Conservation (phyloP, 2,113 vertebrate genomes). For the Mohoua ochrocephala region DNA sequence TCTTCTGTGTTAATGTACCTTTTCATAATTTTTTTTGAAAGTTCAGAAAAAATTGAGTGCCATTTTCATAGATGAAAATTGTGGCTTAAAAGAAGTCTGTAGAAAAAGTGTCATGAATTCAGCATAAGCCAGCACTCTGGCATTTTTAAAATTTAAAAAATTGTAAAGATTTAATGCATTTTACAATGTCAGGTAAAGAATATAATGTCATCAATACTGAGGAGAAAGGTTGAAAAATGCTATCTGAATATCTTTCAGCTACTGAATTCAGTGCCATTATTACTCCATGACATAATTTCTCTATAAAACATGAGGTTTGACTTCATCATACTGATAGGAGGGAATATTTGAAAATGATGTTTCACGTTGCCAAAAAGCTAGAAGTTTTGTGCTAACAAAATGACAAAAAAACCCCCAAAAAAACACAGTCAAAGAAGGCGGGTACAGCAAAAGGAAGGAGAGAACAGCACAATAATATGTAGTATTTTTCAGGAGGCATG, state of each 20-base stretch:
- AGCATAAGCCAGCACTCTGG: neutral
- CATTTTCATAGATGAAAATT: neutral
- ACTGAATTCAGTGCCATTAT: neutral
- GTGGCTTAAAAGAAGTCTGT: neutral
- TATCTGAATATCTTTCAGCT: neutral
- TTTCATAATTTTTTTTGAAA: neutral
- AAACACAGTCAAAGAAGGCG: neutral
- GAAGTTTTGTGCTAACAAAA: neutral
- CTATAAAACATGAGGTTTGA: neutral
- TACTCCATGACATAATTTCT: neutral
- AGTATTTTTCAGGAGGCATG: neutral
- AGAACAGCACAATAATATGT: neutral
- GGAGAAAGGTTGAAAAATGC: neutral
- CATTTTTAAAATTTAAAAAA: neutral
- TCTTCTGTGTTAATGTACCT: neutral
- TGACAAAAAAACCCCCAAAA: neutral
- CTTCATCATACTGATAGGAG: neutral
- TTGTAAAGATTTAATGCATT: neutral
- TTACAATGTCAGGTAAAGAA: neutral
- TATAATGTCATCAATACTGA: neutral
- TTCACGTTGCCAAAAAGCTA: neutral
- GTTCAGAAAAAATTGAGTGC: neutral
- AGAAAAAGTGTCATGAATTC: neutral
- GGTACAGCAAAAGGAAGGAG: neutral
- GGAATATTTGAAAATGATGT: neutral